Conservation (phyloP, 1,140 invertebrate genomes). For the Euborellia annulipes region DNA sequence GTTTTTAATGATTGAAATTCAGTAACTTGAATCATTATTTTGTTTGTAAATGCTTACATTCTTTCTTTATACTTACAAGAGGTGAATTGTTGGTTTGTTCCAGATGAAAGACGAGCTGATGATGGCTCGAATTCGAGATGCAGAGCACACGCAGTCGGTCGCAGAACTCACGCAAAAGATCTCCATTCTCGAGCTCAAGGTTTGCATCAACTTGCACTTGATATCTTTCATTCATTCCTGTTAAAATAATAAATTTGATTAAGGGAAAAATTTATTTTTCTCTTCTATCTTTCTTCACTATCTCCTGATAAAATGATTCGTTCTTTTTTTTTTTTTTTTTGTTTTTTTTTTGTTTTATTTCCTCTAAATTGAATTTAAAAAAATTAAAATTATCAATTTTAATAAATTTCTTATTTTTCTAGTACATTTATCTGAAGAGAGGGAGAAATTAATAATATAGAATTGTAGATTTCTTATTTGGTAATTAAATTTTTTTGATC, state of each 20-base stretch:
- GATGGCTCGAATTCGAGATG: constrained; percentile 85
- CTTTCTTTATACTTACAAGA: no score
- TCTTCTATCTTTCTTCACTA: constrained; percentile 3
- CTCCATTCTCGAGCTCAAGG: constrained; percentile 83
- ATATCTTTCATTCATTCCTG: no score
- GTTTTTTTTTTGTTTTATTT: no score
- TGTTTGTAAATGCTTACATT: no score
- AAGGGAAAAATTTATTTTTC: background rate
- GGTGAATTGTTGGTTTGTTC: no score
- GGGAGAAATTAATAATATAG: background rate
- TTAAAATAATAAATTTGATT: background rate
- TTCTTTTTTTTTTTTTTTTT: no score
- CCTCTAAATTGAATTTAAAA: no score
- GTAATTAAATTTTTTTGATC: background rate
- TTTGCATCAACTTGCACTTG: constrained; percentile 24
- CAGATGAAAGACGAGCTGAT: constrained; percentile 85
- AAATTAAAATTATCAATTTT: background rate
- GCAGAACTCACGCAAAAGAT: constrained; percentile 93
- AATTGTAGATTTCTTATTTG: background rate
- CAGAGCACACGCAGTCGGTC: constrained; percentile 82
- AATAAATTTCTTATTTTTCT: constrained; percentile 5
- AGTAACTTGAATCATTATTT: no score
- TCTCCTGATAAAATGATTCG: no score
- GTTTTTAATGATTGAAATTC: no score
- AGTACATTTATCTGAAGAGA: background rate